phyloP scores from a whole-genome alignment of 2,888 invertebrate genomes.

The Pediacus dermestoides region DNA sequence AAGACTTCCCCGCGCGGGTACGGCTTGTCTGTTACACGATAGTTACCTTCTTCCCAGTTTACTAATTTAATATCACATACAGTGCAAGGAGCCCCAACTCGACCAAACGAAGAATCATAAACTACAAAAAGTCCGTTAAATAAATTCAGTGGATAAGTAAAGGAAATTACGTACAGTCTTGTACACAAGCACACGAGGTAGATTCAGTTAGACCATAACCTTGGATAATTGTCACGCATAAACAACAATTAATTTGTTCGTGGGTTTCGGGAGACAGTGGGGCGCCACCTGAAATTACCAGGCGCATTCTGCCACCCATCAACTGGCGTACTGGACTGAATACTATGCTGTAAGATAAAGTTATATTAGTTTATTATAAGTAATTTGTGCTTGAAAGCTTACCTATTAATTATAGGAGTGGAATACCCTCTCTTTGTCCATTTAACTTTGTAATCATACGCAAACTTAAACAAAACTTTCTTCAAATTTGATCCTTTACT shows the following conservation, averaged over 20 bases:
- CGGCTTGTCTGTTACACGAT: conserved; percentile 82
- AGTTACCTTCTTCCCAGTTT: conserved; percentile 94
- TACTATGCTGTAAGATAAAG: conserved; percentile 51
- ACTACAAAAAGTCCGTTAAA: conserved; percentile 33
- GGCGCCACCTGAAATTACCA: conserved; percentile 92
- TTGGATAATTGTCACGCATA: conserved; percentile 86
- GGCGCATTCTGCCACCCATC: conserved; percentile 84
- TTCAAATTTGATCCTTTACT: conserved; percentile 74
- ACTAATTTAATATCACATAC: conserved; percentile 81
- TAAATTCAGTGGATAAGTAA: conserved; percentile 9
- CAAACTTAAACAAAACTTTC: conserved; percentile 87
- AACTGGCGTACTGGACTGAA: conserved; percentile 56
- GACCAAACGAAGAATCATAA: conserved; percentile 60
- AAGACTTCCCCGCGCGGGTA: conserved; percentile 77
- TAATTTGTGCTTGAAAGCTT: conserved; percentile 28
- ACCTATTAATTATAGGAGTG: conserved; percentile 72
- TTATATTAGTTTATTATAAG: no score
- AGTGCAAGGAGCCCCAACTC: conserved; percentile 85
- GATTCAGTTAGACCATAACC: conserved; percentile 98
- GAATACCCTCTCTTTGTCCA: conserved; percentile 81
- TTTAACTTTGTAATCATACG: conserved; percentile 86
- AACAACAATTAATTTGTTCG: conserved; percentile 85
- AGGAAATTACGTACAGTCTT: conserved; percentile 63
- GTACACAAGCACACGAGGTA: conserved; percentile 85
- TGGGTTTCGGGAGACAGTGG: conserved; percentile 95